Percentiles rank a stretch among this genome's conserved stretches.
These are phyloP conservation scores for Rhagonycha fulva DNA, from an alignment of 2,888 invertebrate species.

Conservation along the genomic window DNA sequence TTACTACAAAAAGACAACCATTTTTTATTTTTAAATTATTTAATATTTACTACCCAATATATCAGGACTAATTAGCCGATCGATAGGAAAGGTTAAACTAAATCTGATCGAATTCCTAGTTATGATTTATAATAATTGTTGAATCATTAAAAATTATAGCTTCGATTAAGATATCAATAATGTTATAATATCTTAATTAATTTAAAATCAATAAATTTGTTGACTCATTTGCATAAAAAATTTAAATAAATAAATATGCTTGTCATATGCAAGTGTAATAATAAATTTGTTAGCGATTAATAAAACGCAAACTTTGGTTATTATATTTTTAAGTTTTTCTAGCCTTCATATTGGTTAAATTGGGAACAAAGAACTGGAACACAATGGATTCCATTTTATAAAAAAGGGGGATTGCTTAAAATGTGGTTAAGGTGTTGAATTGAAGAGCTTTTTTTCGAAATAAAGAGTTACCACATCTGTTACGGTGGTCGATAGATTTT, in stretches of 20 bases:
- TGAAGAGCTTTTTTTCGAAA: background rate
- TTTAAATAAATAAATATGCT: background rate
- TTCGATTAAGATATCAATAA: background rate
- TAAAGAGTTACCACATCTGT: background rate
- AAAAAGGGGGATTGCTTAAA: background rate
- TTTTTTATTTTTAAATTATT: background rate
- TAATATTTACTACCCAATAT: background rate
- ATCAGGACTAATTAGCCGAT: background rate
- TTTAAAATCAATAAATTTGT: background rate
- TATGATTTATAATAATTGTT: background rate
- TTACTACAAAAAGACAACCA: background rate
- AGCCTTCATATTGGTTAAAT: background rate
- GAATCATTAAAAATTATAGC: background rate
- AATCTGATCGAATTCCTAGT: background rate
- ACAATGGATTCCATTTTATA: background rate
- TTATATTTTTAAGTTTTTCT: background rate
- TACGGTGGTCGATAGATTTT: too few species aligned
- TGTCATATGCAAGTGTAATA: background rate
- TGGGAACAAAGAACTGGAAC: background rate
- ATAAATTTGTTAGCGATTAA: background rate
- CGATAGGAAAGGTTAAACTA: background rate
- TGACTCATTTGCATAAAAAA: background rate
- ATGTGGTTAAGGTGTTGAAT: background rate
- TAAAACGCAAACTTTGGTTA: background rate
- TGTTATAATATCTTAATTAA: background rate